These are phyloP conservation scores for Actinostola sp. DNA, from an alignment of 92 coral and sea anemone species.

Conservation along the genomic window DNA sequence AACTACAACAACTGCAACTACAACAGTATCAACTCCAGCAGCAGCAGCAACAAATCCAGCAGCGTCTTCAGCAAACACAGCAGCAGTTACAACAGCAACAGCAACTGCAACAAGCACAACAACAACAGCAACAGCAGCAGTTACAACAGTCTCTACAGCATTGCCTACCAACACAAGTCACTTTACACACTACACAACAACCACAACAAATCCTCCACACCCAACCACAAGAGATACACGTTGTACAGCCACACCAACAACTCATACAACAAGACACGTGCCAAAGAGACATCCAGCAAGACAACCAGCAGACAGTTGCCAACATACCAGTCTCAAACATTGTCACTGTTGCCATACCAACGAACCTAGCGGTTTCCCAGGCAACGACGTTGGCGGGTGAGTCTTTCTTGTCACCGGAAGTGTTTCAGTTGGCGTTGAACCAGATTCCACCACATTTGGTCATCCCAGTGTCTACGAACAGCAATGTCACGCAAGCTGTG, in stretches of 20 bases:
- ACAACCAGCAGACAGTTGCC: constrained; percentile 25
- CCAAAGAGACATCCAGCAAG: constrained; percentile 36
- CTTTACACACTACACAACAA: constrained; percentile 36
- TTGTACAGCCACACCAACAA: constrained; percentile 56
- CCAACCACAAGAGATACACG: constrained; percentile 45
- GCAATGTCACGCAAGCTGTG: constrained; percentile 69
- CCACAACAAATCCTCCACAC: constrained; percentile 37
- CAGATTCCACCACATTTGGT: constrained; percentile 30
- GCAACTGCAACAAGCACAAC: constrained; percentile 52
- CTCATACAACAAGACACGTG: constrained; percentile 32
- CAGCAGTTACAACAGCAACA: constrained; percentile 61
- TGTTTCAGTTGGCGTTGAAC: constrained; percentile 59
- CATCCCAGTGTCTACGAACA: constrained; percentile 26
- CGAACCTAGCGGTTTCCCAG: constrained; percentile 60
- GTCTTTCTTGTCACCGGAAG: constrained; percentile 69
- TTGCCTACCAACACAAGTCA: constrained; percentile 34
- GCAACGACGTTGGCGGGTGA: constrained; percentile 75
- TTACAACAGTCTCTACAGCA: constrained; percentile 55
- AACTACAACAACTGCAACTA: constrained; percentile 86
- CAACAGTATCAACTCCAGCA: constrained; percentile 92
- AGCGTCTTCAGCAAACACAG: constrained; percentile 80
- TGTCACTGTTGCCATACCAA: constrained; percentile 58
- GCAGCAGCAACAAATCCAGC: constrained; percentile 86
- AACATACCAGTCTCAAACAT: constrained; percentile 62
- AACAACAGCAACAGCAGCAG: constrained; percentile 53